Percentiles rank a stretch among this genome's conserved stretches.
phyloP scores from a whole-genome alignment of 2,797 vertebrate species.

The Poecilia wingei region DNA sequence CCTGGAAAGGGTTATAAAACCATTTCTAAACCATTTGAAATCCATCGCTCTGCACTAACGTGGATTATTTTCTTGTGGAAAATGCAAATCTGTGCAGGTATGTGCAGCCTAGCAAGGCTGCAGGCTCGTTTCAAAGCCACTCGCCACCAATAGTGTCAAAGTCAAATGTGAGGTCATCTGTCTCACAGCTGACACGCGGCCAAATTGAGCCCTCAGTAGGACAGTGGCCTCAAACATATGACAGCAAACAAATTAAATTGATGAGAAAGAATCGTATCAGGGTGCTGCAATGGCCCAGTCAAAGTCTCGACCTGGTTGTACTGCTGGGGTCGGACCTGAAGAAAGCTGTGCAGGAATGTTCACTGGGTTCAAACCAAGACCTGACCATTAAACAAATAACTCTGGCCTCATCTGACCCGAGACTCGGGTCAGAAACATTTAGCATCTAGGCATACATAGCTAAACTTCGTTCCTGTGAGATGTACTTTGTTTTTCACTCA shows the following conservation, averaged over 20 bases:
- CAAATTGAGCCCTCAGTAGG: neutral
- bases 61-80: neutral
- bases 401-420: no score
- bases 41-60: neutral
- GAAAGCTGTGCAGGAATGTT: neutral
- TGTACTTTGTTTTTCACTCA: neutral
- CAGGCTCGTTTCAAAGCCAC: neutral
- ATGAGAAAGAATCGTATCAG: neutral
- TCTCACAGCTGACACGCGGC: neutral
- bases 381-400: no score
- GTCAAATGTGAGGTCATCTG: neutral
- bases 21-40: neutral
- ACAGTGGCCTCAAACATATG: neutral
- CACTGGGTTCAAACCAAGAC: no score
- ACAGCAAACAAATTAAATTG: neutral
- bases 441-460: no score
- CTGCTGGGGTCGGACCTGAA: neutral
- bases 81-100: neutral
- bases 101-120: neutral
- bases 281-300: neutral
- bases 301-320: neutral
- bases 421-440: neutral
- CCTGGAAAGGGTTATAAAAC: neutral
- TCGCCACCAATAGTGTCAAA: neutral
- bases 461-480: neutral